These are phyloP conservation scores for Hyles vespertilio DNA, from an alignment of 1,140 invertebrate species.

Conservation along the genomic window DNA sequence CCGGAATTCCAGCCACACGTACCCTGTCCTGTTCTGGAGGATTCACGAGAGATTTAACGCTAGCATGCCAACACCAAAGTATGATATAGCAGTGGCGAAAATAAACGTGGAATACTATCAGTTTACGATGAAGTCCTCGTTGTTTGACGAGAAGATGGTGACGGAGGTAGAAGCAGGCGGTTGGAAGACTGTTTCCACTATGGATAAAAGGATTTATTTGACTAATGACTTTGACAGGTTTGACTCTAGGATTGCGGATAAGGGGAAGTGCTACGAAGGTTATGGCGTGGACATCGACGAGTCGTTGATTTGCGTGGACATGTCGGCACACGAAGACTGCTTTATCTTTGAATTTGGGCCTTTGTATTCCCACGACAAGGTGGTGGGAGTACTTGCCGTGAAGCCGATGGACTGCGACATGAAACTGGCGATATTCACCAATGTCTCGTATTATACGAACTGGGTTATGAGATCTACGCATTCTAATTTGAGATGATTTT, in stretches of 20 bases:
- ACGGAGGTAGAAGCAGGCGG: slow-evolving; percentile 35
- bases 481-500: slow-evolving; percentile 34
- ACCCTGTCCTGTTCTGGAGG: slow-evolving; percentile 51
- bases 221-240: slow-evolving; percentile 56
- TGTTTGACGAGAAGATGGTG: slow-evolving; percentile 29
- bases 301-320: slow-evolving; percentile 49
- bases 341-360: slow-evolving; percentile 63
- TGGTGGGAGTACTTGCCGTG: slow-evolving; percentile 45
- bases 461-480: slow-evolving; percentile 58
- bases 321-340: slow-evolving; percentile 46
- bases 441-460: slow-evolving; percentile 49
- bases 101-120: slow-evolving; percentile 38
- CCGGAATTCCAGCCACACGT: slow-evolving; percentile 40
- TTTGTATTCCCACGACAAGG: slow-evolving; percentile 40
- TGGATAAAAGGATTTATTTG: slow-evolving; percentile 53
- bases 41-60: slow-evolving; percentile 48
- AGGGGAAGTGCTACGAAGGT: slow-evolving; percentile 34
- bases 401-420: slow-evolving; percentile 52
- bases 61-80: slow-evolving; percentile 22
- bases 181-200: slow-evolving; percentile 59
- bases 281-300: slow-evolving; percentile 41
- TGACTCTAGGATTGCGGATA: slow-evolving; percentile 22
- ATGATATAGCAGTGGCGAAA: slow-evolving; percentile 59
- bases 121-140: slow-evolving; percentile 29
- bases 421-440: slow-evolving; percentile 57